Percentiles rank a stretch among this genome's conserved stretches.
Conservation (phyloP, 2,888 invertebrate genomes). For the Tinea trinotella region DNA sequence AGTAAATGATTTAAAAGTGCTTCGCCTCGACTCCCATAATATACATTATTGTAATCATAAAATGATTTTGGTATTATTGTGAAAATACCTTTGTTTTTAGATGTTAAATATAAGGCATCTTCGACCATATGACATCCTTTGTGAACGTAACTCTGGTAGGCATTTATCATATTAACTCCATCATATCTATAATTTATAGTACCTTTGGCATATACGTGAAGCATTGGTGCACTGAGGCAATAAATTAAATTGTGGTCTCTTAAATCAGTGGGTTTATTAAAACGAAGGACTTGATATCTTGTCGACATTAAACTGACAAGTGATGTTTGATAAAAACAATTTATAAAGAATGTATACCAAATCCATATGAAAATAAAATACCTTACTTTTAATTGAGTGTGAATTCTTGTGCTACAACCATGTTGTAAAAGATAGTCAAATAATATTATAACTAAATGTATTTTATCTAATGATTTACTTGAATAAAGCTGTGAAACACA, state of each 20-base stretch:
- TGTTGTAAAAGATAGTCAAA: conserved; percentile 42
- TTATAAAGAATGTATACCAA: conserved; percentile 45
- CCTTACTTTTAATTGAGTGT: conserved; percentile 30
- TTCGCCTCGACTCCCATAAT: background rate
- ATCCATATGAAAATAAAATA: conserved; percentile 39
- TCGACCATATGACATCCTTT: background rate
- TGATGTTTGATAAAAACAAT: conserved; percentile 44
- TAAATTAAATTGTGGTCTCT: conserved; percentile 28
- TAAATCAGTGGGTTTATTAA: conserved; percentile 22
- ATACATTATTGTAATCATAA: conserved; percentile 7
- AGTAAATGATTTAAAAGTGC: background rate
- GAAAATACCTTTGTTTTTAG: background rate
- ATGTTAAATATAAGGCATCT: background rate
- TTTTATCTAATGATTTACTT: conserved; percentile 24
- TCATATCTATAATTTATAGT: background rate
- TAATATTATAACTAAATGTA: conserved; percentile 30
- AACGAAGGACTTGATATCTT: conserved; percentile 20
- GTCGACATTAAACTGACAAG: conserved; percentile 40
- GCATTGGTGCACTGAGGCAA: conserved; percentile 1
- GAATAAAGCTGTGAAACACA: conserved; percentile 25
- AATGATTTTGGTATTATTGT: conserved; percentile 3
- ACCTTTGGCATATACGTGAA: conserved; percentile 26
- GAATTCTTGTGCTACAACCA: conserved; percentile 30
- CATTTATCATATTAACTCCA: background rate
- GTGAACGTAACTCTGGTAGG: background rate